Base-by-base conservation (phyloP, 2,113 vertebrate species). In the Sus scrofa region DNA sequence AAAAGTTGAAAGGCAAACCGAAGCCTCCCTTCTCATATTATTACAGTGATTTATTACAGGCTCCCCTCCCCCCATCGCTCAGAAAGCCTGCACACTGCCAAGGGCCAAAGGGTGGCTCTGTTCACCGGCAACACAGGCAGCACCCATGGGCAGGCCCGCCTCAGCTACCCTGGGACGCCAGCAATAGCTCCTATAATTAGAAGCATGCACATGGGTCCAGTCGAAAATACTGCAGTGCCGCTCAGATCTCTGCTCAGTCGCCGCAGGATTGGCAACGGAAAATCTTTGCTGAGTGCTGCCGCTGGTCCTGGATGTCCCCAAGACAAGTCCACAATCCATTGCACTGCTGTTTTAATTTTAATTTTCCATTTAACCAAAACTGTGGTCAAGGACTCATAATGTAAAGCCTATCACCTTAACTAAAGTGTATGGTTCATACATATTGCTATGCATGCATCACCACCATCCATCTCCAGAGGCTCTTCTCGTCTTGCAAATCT, bases 371-470 rank as follows among this genome's bases (percentile, higher is more conserved):
- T 44, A 44, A 44, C 44, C 4, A 44, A 44, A 44, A 44, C 34
- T 24, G 6, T 10, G 13, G 32, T 44, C 16, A 82, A 37, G 74
- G 13, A n/a, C 7, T 18, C 32, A 27, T 16, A 79, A 39, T 82
- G 56, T 18, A 79, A 39, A 86, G 56, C 14, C 14, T 1, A 62
- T 50, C 26, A 5, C 6, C 27, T 6, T 44, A 18, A 24, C 32
- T 18, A 9, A 30, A 62, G 58, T 34, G 15, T 14, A 0, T 20
- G 2, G 37, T 27, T 83, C 52, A 10, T 10, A 81, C 30, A 71
- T 24, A 4, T 0, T 18, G 11, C 1, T 30, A 11, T 1, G 11
- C 34, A 1, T 1, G 13, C 58, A 58, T 44, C n/a, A 7, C 22
- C 34, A 7, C 22, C 34, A 4, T 19, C 62, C 30, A 20, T 30